Percentiles rank a stretch among this genome's conserved stretches.
Evolutionary conservation across 2,888 invertebrate genomes (phyloP).

Genomic region (Heliconius erato): DNA sequence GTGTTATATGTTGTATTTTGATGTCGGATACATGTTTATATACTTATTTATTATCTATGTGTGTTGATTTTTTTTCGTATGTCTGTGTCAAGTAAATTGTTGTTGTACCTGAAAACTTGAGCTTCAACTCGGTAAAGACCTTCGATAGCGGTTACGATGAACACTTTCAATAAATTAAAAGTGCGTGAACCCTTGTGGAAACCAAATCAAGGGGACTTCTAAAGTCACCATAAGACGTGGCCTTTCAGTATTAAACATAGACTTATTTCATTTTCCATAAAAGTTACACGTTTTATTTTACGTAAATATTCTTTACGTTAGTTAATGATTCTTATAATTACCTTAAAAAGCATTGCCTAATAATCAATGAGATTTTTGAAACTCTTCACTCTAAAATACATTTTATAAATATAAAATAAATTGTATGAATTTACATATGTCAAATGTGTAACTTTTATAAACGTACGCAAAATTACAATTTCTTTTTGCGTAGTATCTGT

Average conservation of each 20-base stretch:
- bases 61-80: constrained; percentile 1
- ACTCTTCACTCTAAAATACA: too few species aligned
- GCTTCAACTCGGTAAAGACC: constrained; percentile 55
- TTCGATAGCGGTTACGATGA: constrained; percentile 73
- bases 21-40: constrained; percentile 14
- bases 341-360: background rate
- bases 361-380: too few species aligned
- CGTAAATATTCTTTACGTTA: background rate
- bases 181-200: constrained; percentile 90
- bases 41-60: constrained; percentile 17
- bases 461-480: background rate
- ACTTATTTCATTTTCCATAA: constrained; percentile 20
- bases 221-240: constrained; percentile 90
- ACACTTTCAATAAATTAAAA: constrained; percentile 74
- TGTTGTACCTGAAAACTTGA: constrained; percentile 47
- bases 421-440: too few species aligned
- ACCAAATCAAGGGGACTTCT: constrained; percentile 90
- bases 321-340: background rate
- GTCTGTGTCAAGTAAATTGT: constrained; percentile 35
- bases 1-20: constrained; percentile 19
- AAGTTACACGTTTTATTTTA: constrained; percentile 44
- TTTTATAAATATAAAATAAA: too few species aligned
- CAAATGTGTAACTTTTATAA: constrained; percentile 23
- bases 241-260: constrained; percentile 59
- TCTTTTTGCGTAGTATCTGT: constrained; percentile 26